phyloP scores from a whole-genome alignment of 2,113 vertebrate genomes.

The Ardeotis arabs region DNA sequence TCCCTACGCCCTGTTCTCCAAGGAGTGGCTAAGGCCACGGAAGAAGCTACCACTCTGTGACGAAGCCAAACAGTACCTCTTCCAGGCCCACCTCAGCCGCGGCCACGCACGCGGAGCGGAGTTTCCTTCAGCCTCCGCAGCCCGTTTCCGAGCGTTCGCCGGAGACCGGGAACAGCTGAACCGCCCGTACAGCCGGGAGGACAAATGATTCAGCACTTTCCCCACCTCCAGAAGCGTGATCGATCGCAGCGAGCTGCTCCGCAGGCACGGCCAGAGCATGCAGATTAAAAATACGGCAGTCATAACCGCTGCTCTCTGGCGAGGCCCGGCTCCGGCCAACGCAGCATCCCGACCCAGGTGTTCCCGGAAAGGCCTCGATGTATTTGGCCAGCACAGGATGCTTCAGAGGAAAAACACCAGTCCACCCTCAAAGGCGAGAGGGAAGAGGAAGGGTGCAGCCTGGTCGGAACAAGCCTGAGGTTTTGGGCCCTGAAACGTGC shows the following conservation, averaged over 20 bases:
- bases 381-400: neutral
- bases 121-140: neutral
- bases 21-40: neutral
- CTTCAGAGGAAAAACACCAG: neutral
- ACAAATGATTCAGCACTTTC: conserved; percentile 80
- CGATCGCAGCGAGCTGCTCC: neutral
- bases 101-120: neutral
- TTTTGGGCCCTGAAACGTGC: accelerated
- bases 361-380: neutral
- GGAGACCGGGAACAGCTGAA: neutral
- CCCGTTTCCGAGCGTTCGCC: neutral
- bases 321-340: neutral
- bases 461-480: too few relatives aligned
- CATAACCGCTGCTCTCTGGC: neutral
- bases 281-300: neutral
- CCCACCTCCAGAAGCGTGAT: conserved; percentile 33
- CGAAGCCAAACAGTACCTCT: neutral
- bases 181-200: neutral
- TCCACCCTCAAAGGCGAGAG: neutral
- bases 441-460: neutral
- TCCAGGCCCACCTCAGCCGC: neutral
- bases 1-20: neutral
- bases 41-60: accelerated
- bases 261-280: neutral
- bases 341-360: neutral